Base-by-base conservation (phyloP, 2,797 vertebrate species). In the Prionace glauca region DNA sequence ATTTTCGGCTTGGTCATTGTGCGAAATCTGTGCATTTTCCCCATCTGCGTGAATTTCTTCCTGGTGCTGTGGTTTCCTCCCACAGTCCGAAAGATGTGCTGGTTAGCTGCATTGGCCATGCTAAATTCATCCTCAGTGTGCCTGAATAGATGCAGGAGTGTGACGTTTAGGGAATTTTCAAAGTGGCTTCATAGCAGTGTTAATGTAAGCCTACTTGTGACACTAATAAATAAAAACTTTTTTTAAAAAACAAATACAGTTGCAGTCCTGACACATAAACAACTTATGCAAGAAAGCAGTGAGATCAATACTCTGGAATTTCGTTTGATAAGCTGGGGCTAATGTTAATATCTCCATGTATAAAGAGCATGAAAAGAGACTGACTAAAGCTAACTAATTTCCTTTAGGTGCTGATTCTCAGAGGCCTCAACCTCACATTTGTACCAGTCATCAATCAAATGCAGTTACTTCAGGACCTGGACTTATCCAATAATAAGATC, bases 401-500 rank as follows among this genome's bases (percentile, higher is more conserved):
- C 50, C 71, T 77, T 22, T 45, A 95, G 93, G 93, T 95, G 93
- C 71, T 95, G 93, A 65, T 95, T 50, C 93, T 95, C 50, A 77
- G 50, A 41, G 93, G 71, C 41, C 93, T 95, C 71, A 95, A 77
- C 50, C 93, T 95, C 45, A 95, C 45, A 29, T 95, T 74, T 60
- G 93, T 95, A 1, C 93, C 93, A 56, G 93, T 77, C 71, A 95
- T 95, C 77, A 95, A 95, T 77, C 93, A 95, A 77, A 95, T 95
- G 93, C 71, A 77, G 45, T 29, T 95, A 16, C 93, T 95, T 74
- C 69, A 95, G 50, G 71, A 95, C 16, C 71, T 95, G 71, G 93
- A 95, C 50, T 95, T 95, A 95, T 95, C 93, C 50, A 71, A 95
- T 95, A 95, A 95, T 60, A 74, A 95, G 26, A 74, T 95, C 16